Evolutionary conservation across 2,113 vertebrate genomes (phyloP), one percentile per base, ranked within the genome.

Genomic region (Trinectes maculatus): DNA sequence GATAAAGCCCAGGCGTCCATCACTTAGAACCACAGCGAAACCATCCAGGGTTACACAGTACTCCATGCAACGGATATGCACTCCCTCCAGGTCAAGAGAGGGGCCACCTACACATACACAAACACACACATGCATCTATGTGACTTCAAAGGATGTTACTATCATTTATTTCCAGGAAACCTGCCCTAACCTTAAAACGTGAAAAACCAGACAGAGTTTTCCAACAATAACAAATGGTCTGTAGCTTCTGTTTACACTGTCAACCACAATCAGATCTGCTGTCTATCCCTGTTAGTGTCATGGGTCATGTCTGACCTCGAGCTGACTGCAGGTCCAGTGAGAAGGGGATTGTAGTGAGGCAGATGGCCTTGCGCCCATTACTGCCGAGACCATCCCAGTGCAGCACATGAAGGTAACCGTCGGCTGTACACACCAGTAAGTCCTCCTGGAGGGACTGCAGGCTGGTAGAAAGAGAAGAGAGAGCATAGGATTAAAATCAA

Each of bases 271-370:
- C 6, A 31, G n/a, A 16, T n/a, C 12, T 37, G 16, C 39, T 31
- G 3, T 36, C 21, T 33, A n/a, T n/a, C n/a, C n/a, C n/a, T 9
- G 40, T 31, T 31, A 28, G 7, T 6, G 18, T 1, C 42, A 28
- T 49, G 37, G 9, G 16, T 52, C 3, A 48, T 10, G 3, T 78
- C 85, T 80, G 82, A 99, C 98, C 95, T 93, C 98, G 91, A 52
- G 96, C 96, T 65, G 98, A 96, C 83, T 98, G 97, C 12, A 99
- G 93, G 74, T 99, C 98, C 58, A 98, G 91, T 16, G 97, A 98
- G 91, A 99, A 98, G 2, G 98, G 96, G 79, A 99, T 91, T 21
- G 96, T 95, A 53, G 94, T 94, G 8, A 99, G 92, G 86, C 95
- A 95, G 83, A 99, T 95, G 56, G 96, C 93, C 86, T 95, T 96